Evolutionary conservation across 2,113 vertebrate species (phyloP).

Genomic region (Cryptomyrus ogoouensis): DNA sequence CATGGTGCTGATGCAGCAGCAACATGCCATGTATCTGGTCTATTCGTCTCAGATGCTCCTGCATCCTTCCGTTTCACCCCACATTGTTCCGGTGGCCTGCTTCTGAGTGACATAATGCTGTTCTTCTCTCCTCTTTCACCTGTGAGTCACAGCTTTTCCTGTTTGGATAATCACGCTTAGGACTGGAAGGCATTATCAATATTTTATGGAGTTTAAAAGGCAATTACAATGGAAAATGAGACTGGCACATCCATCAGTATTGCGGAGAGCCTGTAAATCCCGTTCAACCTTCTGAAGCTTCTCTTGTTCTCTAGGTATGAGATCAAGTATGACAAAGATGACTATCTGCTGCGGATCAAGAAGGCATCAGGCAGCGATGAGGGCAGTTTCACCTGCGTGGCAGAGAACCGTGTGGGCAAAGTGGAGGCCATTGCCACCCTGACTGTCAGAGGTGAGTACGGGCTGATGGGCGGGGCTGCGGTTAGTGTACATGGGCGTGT

Average conservation of each 20-base stretch:
- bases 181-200: neutral
- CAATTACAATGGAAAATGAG: neutral
- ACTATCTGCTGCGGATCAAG: constrained; percentile 88
- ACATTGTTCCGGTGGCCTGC: neutral
- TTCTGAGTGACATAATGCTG: neutral
- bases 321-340: constrained; percentile 92
- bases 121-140: neutral
- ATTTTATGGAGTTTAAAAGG: neutral
- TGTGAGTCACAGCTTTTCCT: neutral
- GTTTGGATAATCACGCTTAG: neutral
- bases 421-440: constrained; percentile 85
- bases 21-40: neutral
- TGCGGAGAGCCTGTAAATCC: neutral
- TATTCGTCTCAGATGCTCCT: neutral
- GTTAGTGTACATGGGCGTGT: neutral
- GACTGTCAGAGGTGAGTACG: constrained; percentile 82
- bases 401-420: constrained; percentile 93
- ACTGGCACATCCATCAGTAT: neutral
- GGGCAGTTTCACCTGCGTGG: constrained; percentile 83
- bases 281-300: neutral
- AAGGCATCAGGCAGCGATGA: constrained; percentile 77
- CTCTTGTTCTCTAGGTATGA: constrained; percentile 71
- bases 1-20: neutral
- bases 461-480: too few species aligned
- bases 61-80: neutral